Conservation (phyloP, 2,113 vertebrate species). For the Cyanocitta stelleri region DNA sequence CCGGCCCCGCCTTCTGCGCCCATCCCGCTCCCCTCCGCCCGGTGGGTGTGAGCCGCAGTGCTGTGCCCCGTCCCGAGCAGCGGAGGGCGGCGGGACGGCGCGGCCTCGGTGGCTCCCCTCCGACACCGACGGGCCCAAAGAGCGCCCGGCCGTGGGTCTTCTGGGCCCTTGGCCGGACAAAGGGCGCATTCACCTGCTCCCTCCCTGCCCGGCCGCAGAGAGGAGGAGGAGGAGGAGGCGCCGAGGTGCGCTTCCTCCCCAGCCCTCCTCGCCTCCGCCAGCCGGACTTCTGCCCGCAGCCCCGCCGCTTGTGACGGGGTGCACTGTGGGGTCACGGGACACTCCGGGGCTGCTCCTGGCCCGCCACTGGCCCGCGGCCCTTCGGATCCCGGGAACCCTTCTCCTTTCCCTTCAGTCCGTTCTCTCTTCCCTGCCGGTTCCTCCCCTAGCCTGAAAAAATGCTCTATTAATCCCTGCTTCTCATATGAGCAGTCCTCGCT, state of each 20-base stretch:
- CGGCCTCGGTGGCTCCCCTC: neutral
- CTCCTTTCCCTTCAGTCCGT: too few species aligned
- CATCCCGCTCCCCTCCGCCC: neutral
- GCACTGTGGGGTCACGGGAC: fast-evolving
- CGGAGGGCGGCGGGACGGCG: neutral
- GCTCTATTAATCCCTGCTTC: neutral
- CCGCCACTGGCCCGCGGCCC: neutral
- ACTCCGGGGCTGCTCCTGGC: neutral
- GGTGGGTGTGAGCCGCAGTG: neutral
- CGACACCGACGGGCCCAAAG: neutral
- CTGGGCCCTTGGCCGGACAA: neutral
- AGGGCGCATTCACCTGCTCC: conserved; percentile 21
- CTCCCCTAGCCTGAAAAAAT: neutral
- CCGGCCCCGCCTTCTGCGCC: neutral
- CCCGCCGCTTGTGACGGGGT: neutral
- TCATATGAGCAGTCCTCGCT: neutral
- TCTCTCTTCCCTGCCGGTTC: neutral
- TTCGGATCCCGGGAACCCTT: neutral
- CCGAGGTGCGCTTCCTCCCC: neutral
- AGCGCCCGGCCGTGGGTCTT: neutral
- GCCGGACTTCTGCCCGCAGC: neutral
- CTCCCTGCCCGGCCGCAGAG: neutral
- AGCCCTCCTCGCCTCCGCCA: neutral
- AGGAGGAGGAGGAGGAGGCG: neutral
- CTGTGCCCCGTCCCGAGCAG: neutral